These are phyloP conservation scores for Riptortus pedestris DNA, from an alignment of 1,140 invertebrate species.

Conservation along the genomic window DNA sequence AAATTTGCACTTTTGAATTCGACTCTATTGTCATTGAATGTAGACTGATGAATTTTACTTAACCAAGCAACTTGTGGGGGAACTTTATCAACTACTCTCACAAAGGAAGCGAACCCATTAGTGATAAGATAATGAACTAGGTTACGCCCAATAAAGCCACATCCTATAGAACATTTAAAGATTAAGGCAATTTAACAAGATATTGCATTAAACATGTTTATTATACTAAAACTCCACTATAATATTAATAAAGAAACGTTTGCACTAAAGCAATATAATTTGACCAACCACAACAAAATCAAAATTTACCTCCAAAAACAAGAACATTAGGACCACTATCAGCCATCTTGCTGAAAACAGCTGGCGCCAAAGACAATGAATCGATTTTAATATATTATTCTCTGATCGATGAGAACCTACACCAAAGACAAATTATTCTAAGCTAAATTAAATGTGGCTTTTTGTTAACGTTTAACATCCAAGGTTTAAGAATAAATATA, in stretches of 20 bases:
- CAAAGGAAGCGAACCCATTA: conserved; percentile 60
- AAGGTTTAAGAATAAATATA: too few relatives aligned
- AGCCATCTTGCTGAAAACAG: not conserved
- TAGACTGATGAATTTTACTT: conserved; percentile 56
- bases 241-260: not conserved
- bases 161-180: conserved; percentile 47
- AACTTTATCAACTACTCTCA: conserved; percentile 82
- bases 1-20: conserved; percentile 85
- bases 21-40: conserved; percentile 62
- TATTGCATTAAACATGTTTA: not conserved
- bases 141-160: conserved; percentile 84
- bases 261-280: too few relatives aligned
- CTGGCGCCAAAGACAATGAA: not conserved
- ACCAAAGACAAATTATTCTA: too few relatives aligned
- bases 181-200: not conserved
- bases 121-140: conserved; percentile 68
- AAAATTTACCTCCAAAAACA: conserved; percentile 11
- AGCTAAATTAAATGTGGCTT: too few relatives aligned
- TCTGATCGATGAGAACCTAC: too few relatives aligned
- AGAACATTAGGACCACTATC: not conserved
- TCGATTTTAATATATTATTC: not conserved
- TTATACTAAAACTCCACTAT: not conserved
- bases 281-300: too few relatives aligned
- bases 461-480: too few relatives aligned
- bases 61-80: conserved; percentile 84